Conservation (phyloP, 2,888 invertebrate species). For the Drosophila yooni region DNA sequence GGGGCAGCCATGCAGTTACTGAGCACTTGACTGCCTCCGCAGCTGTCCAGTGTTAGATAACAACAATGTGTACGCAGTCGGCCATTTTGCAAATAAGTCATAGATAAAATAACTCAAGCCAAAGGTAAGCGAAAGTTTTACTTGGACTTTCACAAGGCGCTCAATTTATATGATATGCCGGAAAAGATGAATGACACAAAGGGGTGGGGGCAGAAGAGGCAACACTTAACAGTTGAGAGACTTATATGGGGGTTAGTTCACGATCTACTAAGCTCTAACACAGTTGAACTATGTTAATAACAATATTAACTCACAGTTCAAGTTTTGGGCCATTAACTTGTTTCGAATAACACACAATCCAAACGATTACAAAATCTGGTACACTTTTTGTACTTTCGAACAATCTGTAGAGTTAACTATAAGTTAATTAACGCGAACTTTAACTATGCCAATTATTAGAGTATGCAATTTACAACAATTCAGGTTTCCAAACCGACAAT, state of each 20-base stretch:
- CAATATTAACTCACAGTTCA: not conserved
- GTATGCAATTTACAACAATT: slow-evolving; percentile 16
- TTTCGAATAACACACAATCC: slow-evolving; percentile 3
- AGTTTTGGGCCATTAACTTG: slow-evolving; percentile 1
- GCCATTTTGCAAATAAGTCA: slow-evolving; percentile 2
- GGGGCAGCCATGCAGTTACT: not conserved
- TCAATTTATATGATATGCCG: slow-evolving; percentile 39
- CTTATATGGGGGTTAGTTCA: not conserved
- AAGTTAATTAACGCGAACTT: slow-evolving; percentile 23
- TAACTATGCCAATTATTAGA: slow-evolving; percentile 26
- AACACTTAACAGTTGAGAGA: not conserved
- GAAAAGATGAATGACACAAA: slow-evolving; percentile 32
- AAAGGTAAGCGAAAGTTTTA: slow-evolving; percentile 47
- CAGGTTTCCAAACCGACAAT: slow-evolving; percentile 16
- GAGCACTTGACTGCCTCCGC: slow-evolving; percentile 18
- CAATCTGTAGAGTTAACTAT: slow-evolving; percentile 19
- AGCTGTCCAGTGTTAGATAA: slow-evolving; percentile 39
- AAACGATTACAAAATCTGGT: slow-evolving; percentile 4
- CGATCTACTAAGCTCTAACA: not conserved
- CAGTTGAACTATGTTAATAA: not conserved
- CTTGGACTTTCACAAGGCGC: slow-evolving; percentile 25
- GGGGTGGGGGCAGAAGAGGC: not conserved
- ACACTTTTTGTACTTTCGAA: slow-evolving; percentile 4
- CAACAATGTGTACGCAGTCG: slow-evolving; percentile 28
- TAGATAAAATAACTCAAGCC: slow-evolving; percentile 20